These are phyloP conservation scores for Acridotheres tristis DNA, from an alignment of 2,797 vertebrate genomes.

Conservation along the genomic window DNA sequence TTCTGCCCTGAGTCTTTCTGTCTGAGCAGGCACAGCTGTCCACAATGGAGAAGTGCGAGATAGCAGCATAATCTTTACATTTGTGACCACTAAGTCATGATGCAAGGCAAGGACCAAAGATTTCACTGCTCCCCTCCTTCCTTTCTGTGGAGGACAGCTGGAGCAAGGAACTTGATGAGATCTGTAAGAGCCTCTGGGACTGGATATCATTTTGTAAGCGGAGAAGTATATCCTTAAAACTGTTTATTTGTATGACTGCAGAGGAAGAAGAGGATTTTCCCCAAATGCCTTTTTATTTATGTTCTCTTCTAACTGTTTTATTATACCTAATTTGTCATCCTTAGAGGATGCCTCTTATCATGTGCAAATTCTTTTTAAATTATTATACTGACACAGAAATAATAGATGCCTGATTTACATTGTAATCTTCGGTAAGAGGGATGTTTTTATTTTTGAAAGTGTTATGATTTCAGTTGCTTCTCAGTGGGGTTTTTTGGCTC, in stretches of 20 bases:
- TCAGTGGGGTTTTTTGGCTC: constrained; percentile 29
- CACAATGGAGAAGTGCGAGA: not conserved
- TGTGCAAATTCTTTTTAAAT: constrained; percentile 62
- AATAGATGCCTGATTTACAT: constrained; percentile 60
- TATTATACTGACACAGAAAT: constrained; percentile 60
- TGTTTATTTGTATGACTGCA: constrained; percentile 4
- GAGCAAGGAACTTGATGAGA: not conserved
- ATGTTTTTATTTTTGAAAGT: constrained; percentile 55
- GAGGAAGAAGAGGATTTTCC: constrained; percentile 44
- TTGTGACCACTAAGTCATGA: not conserved
- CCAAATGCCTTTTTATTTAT: constrained; percentile 52
- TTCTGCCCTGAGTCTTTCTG: not conserved
- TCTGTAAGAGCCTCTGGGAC: not conserved
- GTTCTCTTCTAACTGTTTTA: constrained; percentile 41
- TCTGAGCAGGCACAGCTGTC: not conserved
- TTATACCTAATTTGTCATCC: constrained; percentile 50
- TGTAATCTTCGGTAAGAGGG: constrained; percentile 46
- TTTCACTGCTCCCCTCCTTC: not conserved
- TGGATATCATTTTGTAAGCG: not conserved
- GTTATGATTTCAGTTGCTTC: constrained; percentile 50
- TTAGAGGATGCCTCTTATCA: constrained; percentile 50
- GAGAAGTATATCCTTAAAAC: not conserved
- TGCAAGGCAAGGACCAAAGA: not conserved
- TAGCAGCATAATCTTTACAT: fast-evolving
- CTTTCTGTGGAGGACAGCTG: not conserved